phyloP scores from a whole-genome alignment of 1,140 invertebrate genomes.

The Cydia splendana region DNA sequence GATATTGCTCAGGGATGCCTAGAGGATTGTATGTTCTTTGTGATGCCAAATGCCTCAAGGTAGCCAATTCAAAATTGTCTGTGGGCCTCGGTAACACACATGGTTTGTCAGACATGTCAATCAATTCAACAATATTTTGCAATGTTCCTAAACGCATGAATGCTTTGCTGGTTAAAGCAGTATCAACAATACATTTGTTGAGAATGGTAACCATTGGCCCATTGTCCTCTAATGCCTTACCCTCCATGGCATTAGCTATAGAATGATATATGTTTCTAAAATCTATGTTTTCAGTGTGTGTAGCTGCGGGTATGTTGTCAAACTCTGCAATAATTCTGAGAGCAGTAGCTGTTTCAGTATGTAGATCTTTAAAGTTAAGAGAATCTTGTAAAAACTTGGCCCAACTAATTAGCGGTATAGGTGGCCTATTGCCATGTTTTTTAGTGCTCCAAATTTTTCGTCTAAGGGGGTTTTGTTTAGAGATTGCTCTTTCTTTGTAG shows the following conservation, averaged over 20 bases:
- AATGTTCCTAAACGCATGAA: constrained; percentile 49
- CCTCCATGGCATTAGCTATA: constrained; percentile 70
- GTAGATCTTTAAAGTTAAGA: constrained; percentile 52
- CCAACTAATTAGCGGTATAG: constrained; percentile 58
- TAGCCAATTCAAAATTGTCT: constrained; percentile 47
- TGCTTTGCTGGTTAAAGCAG: constrained; percentile 59
- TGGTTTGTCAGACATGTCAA: constrained; percentile 46
- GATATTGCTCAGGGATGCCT: constrained; percentile 53
- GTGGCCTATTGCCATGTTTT: constrained; percentile 29
- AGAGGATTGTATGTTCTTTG: constrained; percentile 65
- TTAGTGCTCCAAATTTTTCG: constrained; percentile 38
- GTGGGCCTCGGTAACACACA: constrained; percentile 45
- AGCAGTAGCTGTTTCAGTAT: constrained; percentile 61
- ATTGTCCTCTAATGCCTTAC: constrained; percentile 56
- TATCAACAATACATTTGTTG: constrained; percentile 63
- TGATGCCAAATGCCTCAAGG: constrained; percentile 50
- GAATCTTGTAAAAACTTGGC: constrained; percentile 56
- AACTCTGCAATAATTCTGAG: constrained; percentile 66
- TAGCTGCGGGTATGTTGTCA: constrained; percentile 54
- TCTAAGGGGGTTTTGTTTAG: constrained; percentile 35
- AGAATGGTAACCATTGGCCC: constrained; percentile 46
- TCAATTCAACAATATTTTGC: constrained; percentile 48
- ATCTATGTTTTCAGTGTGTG: constrained; percentile 55
- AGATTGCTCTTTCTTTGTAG: constrained; percentile 52
- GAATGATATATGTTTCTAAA: constrained; percentile 59